These are phyloP conservation scores for Hydra vulgaris DNA, from an alignment of 30 jellyfish, hydroid and myxozoan genomes.

Conservation along the genomic window DNA sequence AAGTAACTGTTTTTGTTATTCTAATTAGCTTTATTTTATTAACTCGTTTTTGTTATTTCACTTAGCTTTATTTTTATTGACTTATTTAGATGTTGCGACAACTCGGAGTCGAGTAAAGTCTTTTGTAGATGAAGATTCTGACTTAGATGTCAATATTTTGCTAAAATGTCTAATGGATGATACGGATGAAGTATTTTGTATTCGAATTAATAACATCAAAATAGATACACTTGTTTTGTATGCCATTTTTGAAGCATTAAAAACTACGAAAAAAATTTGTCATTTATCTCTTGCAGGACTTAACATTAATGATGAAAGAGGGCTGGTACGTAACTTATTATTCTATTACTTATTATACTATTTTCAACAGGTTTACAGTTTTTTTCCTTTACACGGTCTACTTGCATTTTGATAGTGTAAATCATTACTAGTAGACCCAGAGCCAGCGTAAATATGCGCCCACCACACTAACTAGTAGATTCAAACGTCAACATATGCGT, in stretches of 20 bases:
- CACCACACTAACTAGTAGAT: too few species aligned
- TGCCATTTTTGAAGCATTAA: constrained; percentile 33
- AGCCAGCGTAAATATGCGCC: too few species aligned
- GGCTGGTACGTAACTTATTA: constrained; percentile 13
- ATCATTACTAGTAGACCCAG: too few species aligned
- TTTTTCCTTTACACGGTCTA: too few species aligned
- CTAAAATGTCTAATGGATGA: constrained; percentile 18
- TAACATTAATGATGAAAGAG: constrained; percentile 25
- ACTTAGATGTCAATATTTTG: constrained; percentile 11
- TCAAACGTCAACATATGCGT: too few species aligned
- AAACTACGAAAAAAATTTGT: constrained; percentile 13
- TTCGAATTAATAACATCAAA: constrained; percentile 25
- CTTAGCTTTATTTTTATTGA: too few species aligned
- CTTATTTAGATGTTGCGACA: background rate
- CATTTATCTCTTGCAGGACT: constrained; percentile 33
- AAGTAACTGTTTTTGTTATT: too few species aligned
- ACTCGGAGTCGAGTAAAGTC: constrained; percentile 17
- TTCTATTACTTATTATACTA: too few species aligned
- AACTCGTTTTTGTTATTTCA: too few species aligned
- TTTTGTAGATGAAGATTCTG: constrained; percentile 33
- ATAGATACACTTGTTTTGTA: constrained; percentile 2
- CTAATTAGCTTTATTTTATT: too few species aligned
- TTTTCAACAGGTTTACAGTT: too few species aligned
- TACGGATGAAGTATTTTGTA: constrained; percentile 23
- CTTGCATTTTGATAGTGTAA: too few species aligned